Evolutionary conservation across 1,140 invertebrate genomes (phyloP).

Genomic region (Pygmarrhopalites habei): DNA sequence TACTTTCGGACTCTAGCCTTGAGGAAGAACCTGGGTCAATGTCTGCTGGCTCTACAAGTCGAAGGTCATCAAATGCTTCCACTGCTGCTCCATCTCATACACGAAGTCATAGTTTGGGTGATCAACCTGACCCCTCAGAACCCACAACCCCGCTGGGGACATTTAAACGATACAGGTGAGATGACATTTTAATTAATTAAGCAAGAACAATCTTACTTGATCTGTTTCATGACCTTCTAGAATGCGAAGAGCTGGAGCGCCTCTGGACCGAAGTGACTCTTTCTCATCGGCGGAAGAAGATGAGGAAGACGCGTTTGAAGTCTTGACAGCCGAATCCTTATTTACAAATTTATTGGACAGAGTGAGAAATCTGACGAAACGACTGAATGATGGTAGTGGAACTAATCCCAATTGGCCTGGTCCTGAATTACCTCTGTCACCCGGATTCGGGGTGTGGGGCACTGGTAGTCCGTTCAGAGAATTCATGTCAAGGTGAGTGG

Average conservation of each 20-base stretch:
- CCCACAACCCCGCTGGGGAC: slow-evolving; percentile 17
- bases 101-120: slow-evolving; percentile 32
- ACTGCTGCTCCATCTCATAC: slow-evolving; percentile 21
- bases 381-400: slow-evolving; percentile 67
- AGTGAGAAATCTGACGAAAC: slow-evolving; percentile 72
- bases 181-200: slow-evolving; percentile 1
- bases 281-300: slow-evolving; percentile 68
- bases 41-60: slow-evolving; percentile 11
- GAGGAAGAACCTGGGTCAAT: slow-evolving; percentile 26
- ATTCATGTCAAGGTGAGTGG: slow-evolving; percentile 28
- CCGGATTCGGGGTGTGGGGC: slow-evolving; percentile 27
- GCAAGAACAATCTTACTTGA: too few species aligned
- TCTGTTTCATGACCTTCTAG: too few species aligned
- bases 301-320: slow-evolving; percentile 74
- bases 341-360: slow-evolving; percentile 77
- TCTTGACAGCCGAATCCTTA: slow-evolving; percentile 79
- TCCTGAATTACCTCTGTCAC: slow-evolving; percentile 21
- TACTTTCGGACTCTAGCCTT: slow-evolving; percentile 30
- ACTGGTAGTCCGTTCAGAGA: slow-evolving; percentile 21
- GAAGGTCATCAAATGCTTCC: slow-evolving; percentile 9
- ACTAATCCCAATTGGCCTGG: slow-evolving; percentile 53
- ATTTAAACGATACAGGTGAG: slow-evolving; percentile 32
- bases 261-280: slow-evolving; percentile 64
- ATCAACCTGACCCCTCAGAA: slow-evolving; percentile 23
- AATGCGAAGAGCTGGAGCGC: background rate